Evolutionary conservation across 2,797 vertebrate species (phyloP).

Genomic region (Esox masquinongy): DNA sequence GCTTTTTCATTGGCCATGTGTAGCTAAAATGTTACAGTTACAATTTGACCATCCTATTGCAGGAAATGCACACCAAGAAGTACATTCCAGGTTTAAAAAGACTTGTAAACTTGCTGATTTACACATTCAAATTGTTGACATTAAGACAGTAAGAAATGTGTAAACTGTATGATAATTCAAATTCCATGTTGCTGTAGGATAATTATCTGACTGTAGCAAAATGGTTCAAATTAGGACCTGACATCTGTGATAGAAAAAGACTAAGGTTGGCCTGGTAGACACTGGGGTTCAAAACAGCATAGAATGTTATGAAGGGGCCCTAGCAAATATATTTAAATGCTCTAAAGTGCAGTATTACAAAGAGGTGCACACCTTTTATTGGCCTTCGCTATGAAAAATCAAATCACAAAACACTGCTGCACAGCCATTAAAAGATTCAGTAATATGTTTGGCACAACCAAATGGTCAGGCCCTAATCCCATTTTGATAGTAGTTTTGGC

Average conservation of each 20-base stretch:
- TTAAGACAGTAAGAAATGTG: no score
- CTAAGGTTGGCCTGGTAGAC: background rate
- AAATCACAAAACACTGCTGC: constrained; percentile 46
- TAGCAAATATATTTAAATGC: constrained; percentile 25
- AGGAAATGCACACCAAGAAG: no score
- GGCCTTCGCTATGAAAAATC: constrained; percentile 70
- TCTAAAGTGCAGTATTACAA: constrained; percentile 27
- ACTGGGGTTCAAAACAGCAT: background rate
- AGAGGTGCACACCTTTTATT: constrained; percentile 51
- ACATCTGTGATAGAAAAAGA: background rate
- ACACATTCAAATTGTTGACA: no score
- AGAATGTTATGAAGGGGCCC: constrained; percentile 9
- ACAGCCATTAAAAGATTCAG: constrained; percentile 34
- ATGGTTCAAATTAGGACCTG: no score
- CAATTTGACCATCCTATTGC: no score
- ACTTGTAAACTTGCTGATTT: no score
- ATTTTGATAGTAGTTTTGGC: constrained; percentile 19
- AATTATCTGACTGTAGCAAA: no score
- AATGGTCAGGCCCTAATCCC: background rate
- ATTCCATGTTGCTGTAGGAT: no score
- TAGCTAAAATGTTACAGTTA: background rate
- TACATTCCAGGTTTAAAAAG: no score
- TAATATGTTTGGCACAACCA: constrained; percentile 28
- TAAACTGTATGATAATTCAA: no score
- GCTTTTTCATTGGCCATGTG: constrained; percentile 28